Conservation (phyloP, 2,888 invertebrate species). For the Acronicta leporina region DNA sequence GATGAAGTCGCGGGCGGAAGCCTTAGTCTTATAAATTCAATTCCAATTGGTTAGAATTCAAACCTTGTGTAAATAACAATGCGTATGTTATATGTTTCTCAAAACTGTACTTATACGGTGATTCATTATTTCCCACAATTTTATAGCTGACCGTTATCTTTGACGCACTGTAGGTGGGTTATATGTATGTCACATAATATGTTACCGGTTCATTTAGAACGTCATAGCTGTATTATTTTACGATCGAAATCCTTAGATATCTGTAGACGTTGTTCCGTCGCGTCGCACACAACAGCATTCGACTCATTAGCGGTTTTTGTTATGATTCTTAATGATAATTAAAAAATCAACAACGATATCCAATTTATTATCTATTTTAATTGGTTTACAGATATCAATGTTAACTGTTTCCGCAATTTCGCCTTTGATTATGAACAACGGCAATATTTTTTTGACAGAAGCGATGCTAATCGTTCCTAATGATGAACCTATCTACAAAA, state of each 20-base stretch:
- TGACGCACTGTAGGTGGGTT: conserved; percentile 28
- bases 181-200: conserved; percentile 39
- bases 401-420: no score
- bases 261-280: neutral
- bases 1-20: no score
- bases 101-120: conserved; percentile 26
- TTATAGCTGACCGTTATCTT: conserved; percentile 45
- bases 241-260: conserved; percentile 16
- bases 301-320: neutral
- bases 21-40: no score
- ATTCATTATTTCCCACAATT: conserved; percentile 52
- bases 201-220: conserved; percentile 29
- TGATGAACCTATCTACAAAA: no score
- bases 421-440: no score
- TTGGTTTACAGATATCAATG: no score
- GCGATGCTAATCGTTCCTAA: no score
- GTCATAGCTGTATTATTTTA: conserved; percentile 37
- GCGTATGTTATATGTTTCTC: conserved; percentile 3
- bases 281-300: neutral
- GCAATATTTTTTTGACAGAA: no score
- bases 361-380: neutral
- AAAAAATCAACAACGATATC: neutral
- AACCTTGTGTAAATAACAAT: neutral
- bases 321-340: neutral
- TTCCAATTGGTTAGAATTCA: neutral